Percentiles rank a stretch among this genome's conserved stretches.
phyloP scores from a whole-genome alignment of 2,888 invertebrate genomes.

The Leistus spinibarbis region DNA sequence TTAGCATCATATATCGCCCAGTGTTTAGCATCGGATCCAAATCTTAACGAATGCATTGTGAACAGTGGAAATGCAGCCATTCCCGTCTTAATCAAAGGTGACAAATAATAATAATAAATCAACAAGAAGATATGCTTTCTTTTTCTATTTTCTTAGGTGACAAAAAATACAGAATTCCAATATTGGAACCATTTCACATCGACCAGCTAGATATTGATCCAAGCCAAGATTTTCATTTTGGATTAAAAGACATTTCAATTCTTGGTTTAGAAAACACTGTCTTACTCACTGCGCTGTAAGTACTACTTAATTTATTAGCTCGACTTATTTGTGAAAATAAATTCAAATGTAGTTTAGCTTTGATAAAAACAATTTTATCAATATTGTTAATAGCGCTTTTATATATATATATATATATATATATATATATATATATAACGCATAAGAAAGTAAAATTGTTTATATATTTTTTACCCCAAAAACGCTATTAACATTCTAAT shows the following conservation, averaged over 20 bases:
- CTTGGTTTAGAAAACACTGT: constrained; percentile 45
- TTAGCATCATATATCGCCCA: not conserved
- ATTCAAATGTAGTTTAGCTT: no score
- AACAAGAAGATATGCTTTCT: not conserved
- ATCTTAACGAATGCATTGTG: not conserved
- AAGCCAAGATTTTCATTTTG: constrained; percentile 45
- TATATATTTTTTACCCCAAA: no score
- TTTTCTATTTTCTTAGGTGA: constrained; percentile 47
- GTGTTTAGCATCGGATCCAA: not conserved
- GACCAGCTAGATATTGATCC: constrained; percentile 46
- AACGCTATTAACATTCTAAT: no score
- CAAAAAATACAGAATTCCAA: constrained; percentile 47
- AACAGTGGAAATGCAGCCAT: not conserved
- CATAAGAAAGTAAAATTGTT: not conserved
- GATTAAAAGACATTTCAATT: constrained; percentile 44
- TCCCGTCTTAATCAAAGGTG: not conserved
- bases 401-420: no score
- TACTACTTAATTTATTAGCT: not conserved
- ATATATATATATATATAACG: no score
- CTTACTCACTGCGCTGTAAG: constrained; percentile 44
- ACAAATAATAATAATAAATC: no score
- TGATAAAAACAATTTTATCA: no score
- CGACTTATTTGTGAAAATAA: no score
- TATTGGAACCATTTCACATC: constrained; percentile 46
- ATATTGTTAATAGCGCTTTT: no score